Evolutionary conservation across 2,113 vertebrate genomes (phyloP), one percentile per base, ranked within the genome.

Genomic region (Carassius carassius): DNA sequence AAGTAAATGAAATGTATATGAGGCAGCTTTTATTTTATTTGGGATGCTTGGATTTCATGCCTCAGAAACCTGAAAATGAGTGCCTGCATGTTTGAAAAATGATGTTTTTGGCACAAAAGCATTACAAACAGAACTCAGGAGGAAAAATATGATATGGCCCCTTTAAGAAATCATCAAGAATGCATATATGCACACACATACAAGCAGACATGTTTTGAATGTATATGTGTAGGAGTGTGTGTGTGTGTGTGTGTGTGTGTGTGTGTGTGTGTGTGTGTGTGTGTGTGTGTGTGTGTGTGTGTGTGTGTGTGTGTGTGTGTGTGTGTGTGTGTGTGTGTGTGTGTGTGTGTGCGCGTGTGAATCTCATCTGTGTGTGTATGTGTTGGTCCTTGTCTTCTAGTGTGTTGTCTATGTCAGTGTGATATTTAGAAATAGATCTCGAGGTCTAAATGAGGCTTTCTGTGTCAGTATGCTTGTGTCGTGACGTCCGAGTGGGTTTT

Each of bases 381-480:
- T 86, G 78, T 82, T 56, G 23, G 73, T 76, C 44, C 73, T 29
- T 82, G 58, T 86, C 25, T 75, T 47, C 10, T 17, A 54, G 23
- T 63, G 54, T 81, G 41, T 63, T 21, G 51, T 75, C 73, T 79
- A 37, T 80, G 21, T 86, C 29, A 77, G 72, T 56, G 67, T 81
- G 25, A 49, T 84, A 56, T 85, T 82, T 73, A 83, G 51, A 47
- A 72, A 74, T 35, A 67, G 47, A 63, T 44, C 21, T 19, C 73
- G 3, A 65, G 70, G 75, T 49, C 9, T 63, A 37, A 60, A 19
- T 44, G 29, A 32, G 86, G 5, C 76, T 60, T 67, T 78, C 23
- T 83, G 54, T 80, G 82, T 63, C 25, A 41, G 80, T 72, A 78
- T 65, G 74, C 47, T 78, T 85, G 44, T 81, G 77, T 29, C 1